These are phyloP conservation scores for Myoxocephalus aenaeus DNA, from an alignment of 2,797 vertebrate genomes.

Conservation along the genomic window DNA sequence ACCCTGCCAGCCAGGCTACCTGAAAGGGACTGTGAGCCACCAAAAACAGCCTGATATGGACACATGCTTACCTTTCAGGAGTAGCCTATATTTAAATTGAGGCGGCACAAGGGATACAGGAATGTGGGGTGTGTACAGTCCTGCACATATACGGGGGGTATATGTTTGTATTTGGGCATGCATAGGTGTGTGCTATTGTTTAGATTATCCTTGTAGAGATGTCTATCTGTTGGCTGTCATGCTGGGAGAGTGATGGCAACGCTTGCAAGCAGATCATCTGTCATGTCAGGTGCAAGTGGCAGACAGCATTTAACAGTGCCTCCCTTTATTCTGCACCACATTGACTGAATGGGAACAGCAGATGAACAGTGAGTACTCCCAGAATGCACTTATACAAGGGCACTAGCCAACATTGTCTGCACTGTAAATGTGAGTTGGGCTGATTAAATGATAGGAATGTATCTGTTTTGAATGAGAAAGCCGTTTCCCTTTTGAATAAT, in stretches of 20 bases:
- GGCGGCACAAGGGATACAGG: background rate
- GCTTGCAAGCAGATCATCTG: slow-evolving; percentile 60
- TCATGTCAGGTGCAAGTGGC: slow-evolving; percentile 57
- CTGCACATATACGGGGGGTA: background rate
- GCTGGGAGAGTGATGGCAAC: slow-evolving; percentile 42
- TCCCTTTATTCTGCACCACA: slow-evolving; percentile 45
- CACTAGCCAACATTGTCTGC: slow-evolving; percentile 18
- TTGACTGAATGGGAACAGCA: slow-evolving; percentile 76
- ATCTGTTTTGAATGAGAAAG: slow-evolving; percentile 67
- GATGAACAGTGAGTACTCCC: slow-evolving; percentile 33
- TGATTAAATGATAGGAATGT: slow-evolving; percentile 59
- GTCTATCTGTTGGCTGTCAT: slow-evolving; percentile 28
- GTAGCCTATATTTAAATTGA: slow-evolving; percentile 49
- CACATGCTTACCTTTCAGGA: slow-evolving; percentile 29
- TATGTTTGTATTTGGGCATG: slow-evolving; percentile 9
- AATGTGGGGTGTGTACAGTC: background rate
- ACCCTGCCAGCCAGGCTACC: slow-evolving; percentile 54
- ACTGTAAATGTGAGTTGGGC: slow-evolving; percentile 49
- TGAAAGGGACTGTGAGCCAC: slow-evolving; percentile 47
- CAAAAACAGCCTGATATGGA: slow-evolving; percentile 40
- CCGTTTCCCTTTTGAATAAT: slow-evolving; percentile 62
- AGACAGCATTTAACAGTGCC: slow-evolving; percentile 56
- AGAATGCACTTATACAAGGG: slow-evolving; percentile 17
- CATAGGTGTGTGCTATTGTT: background rate
- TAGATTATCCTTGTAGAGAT: slow-evolving; percentile 29